Evolutionary conservation across 2,888 invertebrate species (phyloP).

Genomic region (Amphipyra berbera): DNA sequence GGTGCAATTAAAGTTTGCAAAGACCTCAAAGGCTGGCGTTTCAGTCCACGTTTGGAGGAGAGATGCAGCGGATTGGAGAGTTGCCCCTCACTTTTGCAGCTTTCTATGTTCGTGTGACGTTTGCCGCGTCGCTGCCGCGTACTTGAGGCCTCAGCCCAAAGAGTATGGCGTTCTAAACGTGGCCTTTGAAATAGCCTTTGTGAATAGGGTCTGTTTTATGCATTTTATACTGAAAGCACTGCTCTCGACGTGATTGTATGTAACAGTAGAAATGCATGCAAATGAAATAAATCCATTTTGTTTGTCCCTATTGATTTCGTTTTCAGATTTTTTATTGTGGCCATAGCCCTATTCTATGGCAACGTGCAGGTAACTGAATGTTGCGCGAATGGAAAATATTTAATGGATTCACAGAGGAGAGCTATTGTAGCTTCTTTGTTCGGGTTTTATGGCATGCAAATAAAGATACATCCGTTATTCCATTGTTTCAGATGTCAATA

Average conservation of each 20-base stretch:
- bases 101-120: constrained; percentile 32
- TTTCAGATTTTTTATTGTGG: not conserved
- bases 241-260: not conserved
- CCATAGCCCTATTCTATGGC: not conserved
- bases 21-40: constrained; percentile 59
- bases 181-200: constrained; percentile 40
- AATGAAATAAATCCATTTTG: not conserved
- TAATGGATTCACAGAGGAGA: constrained; percentile 1
- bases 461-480: not conserved
- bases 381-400: constrained; percentile 2
- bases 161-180: constrained; percentile 31
- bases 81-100: constrained; percentile 38
- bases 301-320: constrained; percentile 1
- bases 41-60: constrained; percentile 41
- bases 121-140: constrained; percentile 33
- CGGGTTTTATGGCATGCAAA: not conserved
- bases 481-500: not conserved
- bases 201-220: constrained; percentile 38
- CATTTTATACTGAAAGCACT: constrained; percentile 20
- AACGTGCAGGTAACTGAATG: not conserved
- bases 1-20: constrained; percentile 56
- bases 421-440: not conserved
- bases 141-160: constrained; percentile 27
- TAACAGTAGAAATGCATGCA: not conserved
- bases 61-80: constrained; percentile 45